Evolutionary conservation across 2,797 vertebrate genomes (phyloP), one percentile per base, ranked within the genome.

Genomic region (Tiaroga cobitis): DNA sequence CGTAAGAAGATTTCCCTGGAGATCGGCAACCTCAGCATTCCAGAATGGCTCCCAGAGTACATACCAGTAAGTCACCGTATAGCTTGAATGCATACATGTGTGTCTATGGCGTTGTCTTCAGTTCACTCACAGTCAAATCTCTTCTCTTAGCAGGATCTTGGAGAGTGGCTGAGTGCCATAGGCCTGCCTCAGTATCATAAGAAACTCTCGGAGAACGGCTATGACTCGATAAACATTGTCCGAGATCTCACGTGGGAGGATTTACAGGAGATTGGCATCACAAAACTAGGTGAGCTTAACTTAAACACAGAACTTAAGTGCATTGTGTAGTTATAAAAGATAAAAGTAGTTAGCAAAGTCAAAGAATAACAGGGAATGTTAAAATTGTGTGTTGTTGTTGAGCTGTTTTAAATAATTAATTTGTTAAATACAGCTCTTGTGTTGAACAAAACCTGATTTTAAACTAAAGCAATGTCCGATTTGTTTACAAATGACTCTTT

Each of bases 171-270:
- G 80, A 96, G 96, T 10, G 95, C 96, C 34, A 96, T 99, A 0
- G 97, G 97, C 3, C 93, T 99, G 86, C 96, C 96, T 0, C 97
- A 98, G 92, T 99, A 99, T 92, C 97, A 98, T 89, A 98, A 94
- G 59, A 92, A 96, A 85, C 95, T 99, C 56, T 95, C 96, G 0
- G 97, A 97, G 88, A 99, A 99, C 0, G 97, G 98, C 87, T 99
- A 99, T 0, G 98, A 99, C 92, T 97, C 97, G 89, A 97, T 99
- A 91, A 96, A 88, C 91, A 97, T 98, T 7, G 96, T 98, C 86
- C 95, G 94, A 0, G 98, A 99, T 89, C 95, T 99, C 90, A 99
- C 96, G 0, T 99, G 98, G 98, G 98, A 99, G 89, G 98, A 98
- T 61, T 94, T 99, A 89, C 98, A 99, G 90, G 98, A 99, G 94